Percentiles rank a stretch among this genome's conserved stretches.
Conservation (phyloP, 2,888 invertebrate species). For the Deilephila porcellus region DNA sequence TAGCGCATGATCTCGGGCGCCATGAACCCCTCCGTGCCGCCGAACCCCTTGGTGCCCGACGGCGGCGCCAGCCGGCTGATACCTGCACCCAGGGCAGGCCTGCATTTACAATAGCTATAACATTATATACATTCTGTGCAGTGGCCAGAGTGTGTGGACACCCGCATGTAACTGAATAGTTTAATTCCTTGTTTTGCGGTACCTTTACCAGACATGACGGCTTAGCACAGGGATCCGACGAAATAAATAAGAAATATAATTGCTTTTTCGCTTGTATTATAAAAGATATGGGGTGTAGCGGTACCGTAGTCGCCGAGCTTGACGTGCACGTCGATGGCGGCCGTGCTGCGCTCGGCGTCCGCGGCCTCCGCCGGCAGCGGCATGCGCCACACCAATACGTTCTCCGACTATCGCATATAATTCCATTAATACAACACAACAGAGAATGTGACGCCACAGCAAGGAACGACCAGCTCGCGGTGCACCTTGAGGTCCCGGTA, state of each 20-base stretch:
- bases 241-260: neutral
- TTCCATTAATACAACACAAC: neutral
- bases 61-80: slow-evolving; percentile 95
- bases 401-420: slow-evolving; percentile 91
- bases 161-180: no score
- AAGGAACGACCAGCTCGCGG: neutral
- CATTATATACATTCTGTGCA: no score
- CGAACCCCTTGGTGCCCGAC: slow-evolving; percentile 98
- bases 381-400: slow-evolving; percentile 99
- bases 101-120: neutral
- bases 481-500: slow-evolving; percentile 90
- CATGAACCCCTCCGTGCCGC: slow-evolving; percentile 99
- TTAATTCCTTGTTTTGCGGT: no score
- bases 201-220: no score
- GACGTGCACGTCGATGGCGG: slow-evolving; percentile 87
- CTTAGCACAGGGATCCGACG: no score
- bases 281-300: neutral
- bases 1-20: slow-evolving; percentile 99
- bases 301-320: slow-evolving; percentile 98
- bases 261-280: no score
- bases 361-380: slow-evolving; percentile 88
- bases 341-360: slow-evolving; percentile 84
- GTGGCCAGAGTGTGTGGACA: no score
- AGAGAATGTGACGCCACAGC: neutral
- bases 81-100: slow-evolving; percentile 71